Evolutionary conservation across 2,113 vertebrate genomes (phyloP), one percentile per base, ranked within the genome.

Genomic region (Rhinoptilus africanus): DNA sequence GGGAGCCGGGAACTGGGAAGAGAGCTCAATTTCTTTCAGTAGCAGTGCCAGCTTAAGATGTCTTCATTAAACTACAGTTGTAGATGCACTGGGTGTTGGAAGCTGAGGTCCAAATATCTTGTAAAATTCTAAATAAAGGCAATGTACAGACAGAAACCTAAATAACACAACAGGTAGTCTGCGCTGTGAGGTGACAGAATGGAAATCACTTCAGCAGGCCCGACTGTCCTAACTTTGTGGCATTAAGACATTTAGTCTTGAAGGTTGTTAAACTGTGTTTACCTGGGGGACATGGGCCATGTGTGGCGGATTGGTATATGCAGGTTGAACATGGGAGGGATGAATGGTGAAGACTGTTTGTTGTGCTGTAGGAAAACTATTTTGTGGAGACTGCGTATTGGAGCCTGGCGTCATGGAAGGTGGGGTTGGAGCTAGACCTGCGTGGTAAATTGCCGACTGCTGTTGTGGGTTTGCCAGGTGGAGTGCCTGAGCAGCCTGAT

Each of bases 281-380:
- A 99, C 99, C 99, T 99, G 99, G 98, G 99, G 99, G 98, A 99
- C 97, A 84, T 99, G 99, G 77, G 99, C 99, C 99, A 99, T 99
- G 98, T 99, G 99, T 96, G 98, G 99, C 91, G 98, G 99, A 95
- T 98, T 99, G 96, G 98, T 98, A 97, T 99, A 99, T 83, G 99
- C 99, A 85, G 99, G 99, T 98, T 99, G 99, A 96, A 99, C 98
- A 90, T 99, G 99, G 97, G 99, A 99, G 53, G 99, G 99, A 96
- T 99, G 99, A 97, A 99, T 99, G 85, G 99, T 99, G 85, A 98
- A 99, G 93, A 99, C 99, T 3, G 99, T 98, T 98, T 99, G 99
- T 94, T 99, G 99, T 95, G 99, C 99, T 59, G 99, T 96, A 89
- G 99, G 99, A 98, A 99, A 99, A 90, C 98, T 99, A 91, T 97